phyloP scores from a whole-genome alignment of 2,888 invertebrate genomes.

The Epinotia ramella region DNA sequence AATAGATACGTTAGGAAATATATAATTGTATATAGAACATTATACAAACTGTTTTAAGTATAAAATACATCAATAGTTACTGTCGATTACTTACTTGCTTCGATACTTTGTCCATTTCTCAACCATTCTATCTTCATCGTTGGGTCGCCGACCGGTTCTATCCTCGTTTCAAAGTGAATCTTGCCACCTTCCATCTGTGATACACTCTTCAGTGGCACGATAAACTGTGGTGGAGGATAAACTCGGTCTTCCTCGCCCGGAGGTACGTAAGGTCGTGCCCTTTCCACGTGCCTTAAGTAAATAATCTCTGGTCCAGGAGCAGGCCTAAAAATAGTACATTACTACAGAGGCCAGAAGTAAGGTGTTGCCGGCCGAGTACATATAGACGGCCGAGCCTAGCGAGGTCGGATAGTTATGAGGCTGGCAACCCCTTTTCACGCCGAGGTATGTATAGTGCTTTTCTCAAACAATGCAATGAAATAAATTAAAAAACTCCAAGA shows the following conservation, averaged over 20 bases:
- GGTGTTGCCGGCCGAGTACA: too few relatives aligned
- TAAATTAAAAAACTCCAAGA: too few relatives aligned
- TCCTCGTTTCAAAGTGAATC: slow-evolving; percentile 98
- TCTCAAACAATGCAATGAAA: too few relatives aligned
- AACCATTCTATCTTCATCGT: slow-evolving; percentile 98
- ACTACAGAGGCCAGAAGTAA: too few relatives aligned
- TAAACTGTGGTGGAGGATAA: slow-evolving; percentile 96
- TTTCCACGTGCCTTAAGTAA: slow-evolving; percentile 96
- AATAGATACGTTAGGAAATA: neutral
- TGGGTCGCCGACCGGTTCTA: slow-evolving; percentile 98
- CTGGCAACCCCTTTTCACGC: too few relatives aligned
- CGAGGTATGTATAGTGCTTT: too few relatives aligned
- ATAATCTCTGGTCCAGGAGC: slow-evolving; percentile 97
- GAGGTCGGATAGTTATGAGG: too few relatives aligned
- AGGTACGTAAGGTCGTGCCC: slow-evolving; percentile 92
- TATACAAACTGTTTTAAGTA: too few relatives aligned
- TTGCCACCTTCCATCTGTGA: slow-evolving; percentile 95
- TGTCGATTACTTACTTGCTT: slow-evolving; percentile 90
- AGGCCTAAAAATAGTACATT: slow-evolving; percentile 90
- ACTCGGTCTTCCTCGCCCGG: slow-evolving; percentile 94
- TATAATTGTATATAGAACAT: too few relatives aligned
- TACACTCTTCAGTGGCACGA: slow-evolving; percentile 93
- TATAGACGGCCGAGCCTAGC: too few relatives aligned
- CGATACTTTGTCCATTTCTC: slow-evolving; percentile 95
- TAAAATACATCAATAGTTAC: slow-evolving; percentile 12